Evolutionary conservation across 1,140 invertebrate genomes (phyloP), one percentile per base, ranked within the genome.

Genomic region (Oedothorax gibbosus): DNA sequence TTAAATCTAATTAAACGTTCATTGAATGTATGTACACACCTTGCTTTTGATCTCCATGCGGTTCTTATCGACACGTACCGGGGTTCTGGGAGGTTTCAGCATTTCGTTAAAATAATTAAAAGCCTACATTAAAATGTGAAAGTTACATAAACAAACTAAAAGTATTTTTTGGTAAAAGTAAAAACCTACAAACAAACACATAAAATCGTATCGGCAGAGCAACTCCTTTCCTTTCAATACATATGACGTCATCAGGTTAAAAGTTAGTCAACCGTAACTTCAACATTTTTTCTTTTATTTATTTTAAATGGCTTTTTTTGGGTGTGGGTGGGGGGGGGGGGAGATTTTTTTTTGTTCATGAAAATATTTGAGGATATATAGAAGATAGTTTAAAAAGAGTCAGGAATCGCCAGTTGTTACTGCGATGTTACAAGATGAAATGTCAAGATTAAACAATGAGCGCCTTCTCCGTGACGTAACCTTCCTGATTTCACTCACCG

Each of bases 191-290:
- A 12, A 21, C 14, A 62, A 73, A 68, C 79, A 69, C 66, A 35
- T 35, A 35, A 35, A 35, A 35, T 35, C 68, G 64, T 82, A 72
- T 82, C 79, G n/a, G 66, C 79, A 56, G 66, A 54, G 35, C 35
- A 77, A 69, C 79, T 72, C 68, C 79, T 72, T 82, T 65, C 62
- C 76, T 79, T 81, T 72, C 56, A 82, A 73, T 60, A 72, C 49
- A 51, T 15, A 82, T 82, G 79, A 82, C 79, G 79, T 82, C 79
- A 82, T 82, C 79, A 82, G 54, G 79, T 82, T 82, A 82, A 82
- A 49, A 82, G 50, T 73, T 20, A 82, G 49, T 64, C 69, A 82
- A 82, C 79, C 79, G 79, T 82, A 54, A 82, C 51, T 14, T n/a
- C 35, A 35, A 35, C 35, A 35, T 35, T 35, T 35, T 35, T 35